Conservation (phyloP, 2,888 invertebrate species). For the Drymonia ruficornis region DNA sequence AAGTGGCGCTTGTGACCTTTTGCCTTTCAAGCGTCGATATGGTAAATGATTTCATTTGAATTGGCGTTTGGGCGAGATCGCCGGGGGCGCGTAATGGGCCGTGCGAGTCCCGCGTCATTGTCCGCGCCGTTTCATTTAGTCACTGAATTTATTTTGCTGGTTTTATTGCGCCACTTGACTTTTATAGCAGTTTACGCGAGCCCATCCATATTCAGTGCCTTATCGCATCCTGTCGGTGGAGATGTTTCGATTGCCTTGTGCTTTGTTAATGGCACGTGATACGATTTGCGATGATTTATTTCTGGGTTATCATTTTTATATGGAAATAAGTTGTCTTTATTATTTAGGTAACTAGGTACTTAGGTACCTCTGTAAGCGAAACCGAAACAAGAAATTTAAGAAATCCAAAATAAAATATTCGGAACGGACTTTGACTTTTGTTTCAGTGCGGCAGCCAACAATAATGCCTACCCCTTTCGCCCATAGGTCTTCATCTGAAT, state of each 20-base stretch:
- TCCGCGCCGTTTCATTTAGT: slow-evolving; percentile 71
- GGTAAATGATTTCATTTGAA: slow-evolving; percentile 82
- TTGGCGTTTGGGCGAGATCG: slow-evolving; percentile 68
- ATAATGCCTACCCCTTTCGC: too few species aligned
- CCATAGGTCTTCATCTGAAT: too few species aligned
- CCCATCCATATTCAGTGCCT: slow-evolving; percentile 72
- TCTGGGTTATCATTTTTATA: background rate
- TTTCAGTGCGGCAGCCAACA: too few species aligned
- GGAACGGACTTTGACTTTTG: too few species aligned
- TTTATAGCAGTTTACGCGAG: slow-evolving; percentile 64
- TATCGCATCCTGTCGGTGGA: slow-evolving; percentile 54
- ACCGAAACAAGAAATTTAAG: too few species aligned
- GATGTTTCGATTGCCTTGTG: slow-evolving; percentile 50
- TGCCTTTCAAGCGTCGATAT: too few species aligned
- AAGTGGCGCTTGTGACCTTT: too few species aligned
- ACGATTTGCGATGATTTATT: slow-evolving; percentile 32
- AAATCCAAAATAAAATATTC: too few species aligned
- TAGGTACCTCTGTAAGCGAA: too few species aligned
- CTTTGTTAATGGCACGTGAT: slow-evolving; percentile 36
- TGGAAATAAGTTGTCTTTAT: too few species aligned
- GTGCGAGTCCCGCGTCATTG: slow-evolving; percentile 66
- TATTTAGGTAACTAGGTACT: too few species aligned
- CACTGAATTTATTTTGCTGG: slow-evolving; percentile 65
- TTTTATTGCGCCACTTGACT: slow-evolving; percentile 62
- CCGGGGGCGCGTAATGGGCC: slow-evolving; percentile 70